phyloP scores from a whole-genome alignment of 2,888 invertebrate genomes.

The Pedicia rivosa region DNA sequence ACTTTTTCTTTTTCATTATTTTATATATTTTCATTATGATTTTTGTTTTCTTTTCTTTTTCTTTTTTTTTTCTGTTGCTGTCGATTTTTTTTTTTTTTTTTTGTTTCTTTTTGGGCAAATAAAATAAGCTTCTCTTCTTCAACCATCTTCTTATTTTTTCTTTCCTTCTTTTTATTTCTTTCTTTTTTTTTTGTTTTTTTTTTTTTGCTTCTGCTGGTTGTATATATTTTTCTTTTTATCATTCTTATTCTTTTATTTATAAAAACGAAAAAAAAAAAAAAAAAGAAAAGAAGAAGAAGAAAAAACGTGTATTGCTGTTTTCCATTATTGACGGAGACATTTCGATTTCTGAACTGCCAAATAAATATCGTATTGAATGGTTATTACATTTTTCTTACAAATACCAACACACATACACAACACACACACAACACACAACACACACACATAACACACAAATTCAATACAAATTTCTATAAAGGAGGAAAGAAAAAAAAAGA shows the following conservation, averaged over 20 bases:
- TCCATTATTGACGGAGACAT: constrained; percentile 12
- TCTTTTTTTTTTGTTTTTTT: not conserved
- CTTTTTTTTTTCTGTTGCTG: no score
- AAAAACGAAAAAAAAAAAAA: constrained; percentile 34
- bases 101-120: no score
- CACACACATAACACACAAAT: no score
- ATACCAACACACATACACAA: no score
- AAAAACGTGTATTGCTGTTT: constrained; percentile 11
- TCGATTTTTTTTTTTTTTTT: no score
- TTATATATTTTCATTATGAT: no score
- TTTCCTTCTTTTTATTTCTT: constrained; percentile 31
- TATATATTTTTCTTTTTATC: no score
- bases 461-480: no score
- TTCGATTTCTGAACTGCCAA: constrained; percentile 13
- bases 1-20: no score
- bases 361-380: constrained; percentile 14
- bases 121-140: constrained; percentile 11
- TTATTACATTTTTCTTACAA: constrained; percentile 10
- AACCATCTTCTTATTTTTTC: constrained; percentile 34
- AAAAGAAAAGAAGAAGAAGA: not conserved
- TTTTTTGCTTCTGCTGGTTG: not conserved
- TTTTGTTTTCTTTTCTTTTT: no score
- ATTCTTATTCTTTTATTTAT: constrained; percentile 23
- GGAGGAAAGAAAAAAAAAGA: no score
- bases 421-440: no score